phyloP scores from a whole-genome alignment of 2,888 invertebrate species.

The Eupithecia vulgata region DNA sequence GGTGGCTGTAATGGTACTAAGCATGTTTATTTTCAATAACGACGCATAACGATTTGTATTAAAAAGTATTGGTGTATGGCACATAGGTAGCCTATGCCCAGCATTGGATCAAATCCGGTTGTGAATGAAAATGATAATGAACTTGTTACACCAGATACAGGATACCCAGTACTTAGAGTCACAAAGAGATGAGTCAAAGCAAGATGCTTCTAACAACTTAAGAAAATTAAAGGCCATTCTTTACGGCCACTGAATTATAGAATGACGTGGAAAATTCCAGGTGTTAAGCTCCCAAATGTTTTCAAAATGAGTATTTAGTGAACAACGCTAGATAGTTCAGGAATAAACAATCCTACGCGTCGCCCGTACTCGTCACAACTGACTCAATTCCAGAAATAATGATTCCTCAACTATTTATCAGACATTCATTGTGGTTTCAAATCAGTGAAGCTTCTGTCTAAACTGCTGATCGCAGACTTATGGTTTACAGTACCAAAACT shows the following conservation, averaged over 20 bases:
- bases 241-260: neutral
- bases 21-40: neutral
- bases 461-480: slow-evolving; percentile 11
- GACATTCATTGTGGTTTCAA: slow-evolving; percentile 25
- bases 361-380: slow-evolving; percentile 52
- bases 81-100: neutral
- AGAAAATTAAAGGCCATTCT: neutral
- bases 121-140: neutral
- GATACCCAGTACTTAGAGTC: no score
- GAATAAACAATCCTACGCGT: slow-evolving; percentile 60
- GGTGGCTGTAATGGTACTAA: neutral
- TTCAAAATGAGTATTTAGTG: slow-evolving; percentile 44
- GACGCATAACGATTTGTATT: neutral
- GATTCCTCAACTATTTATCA: slow-evolving; percentile 29
- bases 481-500: slow-evolving; percentile 14
- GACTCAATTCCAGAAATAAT: slow-evolving; percentile 68
- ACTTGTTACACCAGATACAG: no score
- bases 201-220: neutral
- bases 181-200: neutral
- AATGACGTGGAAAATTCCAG: slow-evolving; percentile 20
- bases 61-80: neutral
- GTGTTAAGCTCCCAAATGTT: slow-evolving; percentile 16
- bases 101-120: neutral
- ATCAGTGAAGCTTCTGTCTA: neutral
- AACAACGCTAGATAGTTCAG: slow-evolving; percentile 41